A percentile compares a stretch with the other conserved stretches of the same genome.
These are phyloP conservation scores for Python bivittatus DNA, from an alignment of 2,113 vertebrate species.

Conservation along the genomic window DNA sequence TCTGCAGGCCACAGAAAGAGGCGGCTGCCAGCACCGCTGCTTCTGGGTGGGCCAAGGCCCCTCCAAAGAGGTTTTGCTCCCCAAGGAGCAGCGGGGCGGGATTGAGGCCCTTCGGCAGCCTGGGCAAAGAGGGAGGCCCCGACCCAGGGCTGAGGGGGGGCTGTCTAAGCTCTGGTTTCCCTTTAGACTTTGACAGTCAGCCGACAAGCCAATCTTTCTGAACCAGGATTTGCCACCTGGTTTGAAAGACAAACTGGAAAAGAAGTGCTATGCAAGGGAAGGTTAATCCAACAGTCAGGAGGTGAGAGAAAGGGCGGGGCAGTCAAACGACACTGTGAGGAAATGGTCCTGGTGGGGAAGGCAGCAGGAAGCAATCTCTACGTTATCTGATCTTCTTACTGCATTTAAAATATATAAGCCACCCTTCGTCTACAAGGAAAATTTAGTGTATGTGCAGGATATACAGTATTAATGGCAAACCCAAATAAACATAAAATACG, in stretches of 20 bases:
- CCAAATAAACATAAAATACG: neutral
- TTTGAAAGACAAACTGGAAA: neutral
- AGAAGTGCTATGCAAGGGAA: neutral
- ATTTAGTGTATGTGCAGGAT: rapidly evolving
- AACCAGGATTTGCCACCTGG: neutral
- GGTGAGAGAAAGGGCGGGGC: neutral
- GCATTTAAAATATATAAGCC: neutral
- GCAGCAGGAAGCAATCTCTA: neutral
- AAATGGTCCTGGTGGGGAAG: neutral
- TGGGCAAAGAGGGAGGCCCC: no score
- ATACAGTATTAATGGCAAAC: neutral
- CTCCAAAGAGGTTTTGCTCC: neutral
- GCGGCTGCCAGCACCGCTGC: neutral
- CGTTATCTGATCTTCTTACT: neutral
- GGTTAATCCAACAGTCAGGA: neutral
- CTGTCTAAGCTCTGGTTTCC: neutral
- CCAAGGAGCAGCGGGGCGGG: no score
- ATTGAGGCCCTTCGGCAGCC: neutral
- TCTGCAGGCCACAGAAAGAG: neutral
- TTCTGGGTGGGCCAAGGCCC: neutral
- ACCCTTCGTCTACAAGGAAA: neutral
- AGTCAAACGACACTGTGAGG: neutral
- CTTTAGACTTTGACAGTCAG: neutral
- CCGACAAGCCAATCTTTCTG: neutral
- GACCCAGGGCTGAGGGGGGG: rapidly evolving